Evolutionary conservation across 2,888 invertebrate species (phyloP), one percentile per base, ranked within the genome.

Genomic region (Phoenoteleia sp.): DNA sequence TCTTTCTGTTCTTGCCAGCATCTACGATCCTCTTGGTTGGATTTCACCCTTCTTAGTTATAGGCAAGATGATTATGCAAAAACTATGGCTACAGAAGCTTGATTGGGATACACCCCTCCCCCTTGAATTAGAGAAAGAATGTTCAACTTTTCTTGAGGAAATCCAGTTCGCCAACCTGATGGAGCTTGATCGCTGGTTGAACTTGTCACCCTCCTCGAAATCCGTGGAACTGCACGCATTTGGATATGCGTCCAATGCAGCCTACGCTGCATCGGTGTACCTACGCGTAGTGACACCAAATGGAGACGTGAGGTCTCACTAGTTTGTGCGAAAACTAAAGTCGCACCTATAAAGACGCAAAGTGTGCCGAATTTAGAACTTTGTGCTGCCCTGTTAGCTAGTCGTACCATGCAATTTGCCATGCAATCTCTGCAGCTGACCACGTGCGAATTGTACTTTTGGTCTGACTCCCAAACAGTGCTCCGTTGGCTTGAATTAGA

Each of bases 331-430:
- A n/a, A n/a, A n/a, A n/a, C n/a, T n/a, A n/a, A n/a, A 42, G 60
- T 60, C 11, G 13, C 69, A 3, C 69, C 69, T n/a, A 45, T 77
- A 7, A 27, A 27, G 6, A 27, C 27, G 27, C 27, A 27, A 27
- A 27, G 0, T 60, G 45, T 0, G 64, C 76, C 1, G 39, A 88
- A 33, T 75, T 85, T 2, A 81, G 52, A 7, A 81, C 85, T 17
- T 19, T 47, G 11, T 69, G 72, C 1, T 75, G 87, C n/a, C 88
- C 88, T 52, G 21, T 29, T 27, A 27, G 27, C 6, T 27, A 5
- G 27, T 27, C 4, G 6, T 3, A 27, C 27, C 3, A 27, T 27
- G 27, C 27, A 27, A 27, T 27, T 27, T 6, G 27, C 27, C 6
- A 27, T 27, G 6, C 27, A 27, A 6, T 27, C 27, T 27, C 27